Evolutionary conservation across 2,888 invertebrate genomes (phyloP), one percentile per base, ranked within the genome.

Genomic region (Thecophora atra): DNA sequence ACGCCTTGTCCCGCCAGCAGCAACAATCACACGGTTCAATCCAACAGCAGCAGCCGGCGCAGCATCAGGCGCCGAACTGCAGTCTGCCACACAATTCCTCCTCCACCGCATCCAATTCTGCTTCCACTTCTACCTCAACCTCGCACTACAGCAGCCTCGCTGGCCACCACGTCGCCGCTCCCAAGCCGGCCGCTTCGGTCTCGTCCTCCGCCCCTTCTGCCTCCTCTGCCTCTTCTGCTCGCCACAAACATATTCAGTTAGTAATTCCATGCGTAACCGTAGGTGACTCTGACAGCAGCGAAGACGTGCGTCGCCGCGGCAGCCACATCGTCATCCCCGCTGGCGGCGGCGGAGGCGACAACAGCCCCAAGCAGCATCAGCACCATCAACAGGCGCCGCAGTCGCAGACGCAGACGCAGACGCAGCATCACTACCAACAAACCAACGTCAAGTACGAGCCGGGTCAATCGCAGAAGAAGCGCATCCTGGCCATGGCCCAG

Each of bases 381-480:
- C 75, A 73, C 17, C 75, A 72, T 3, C 75, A 71, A 15, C 79
- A 80, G 64, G 73, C 76, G n/a, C 78, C 80, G 13, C 74, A 75
- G 3, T 77, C 78, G 42, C 73, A 75, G 68, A 77, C 81, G 72
- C 78, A 78, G 28, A 79, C 79, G 60, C 73, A 76, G 26, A 77
- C 80, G 52, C 78, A 72, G 37, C 69, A 54, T 13, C 64, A 42
- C 15, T 75, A 71, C 19, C 78, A 75, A 51, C 75, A 72, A 70
- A 78, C 86, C 7, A 83, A 78, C 76, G 83, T 86, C 47, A 87
- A 86, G 73, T 86, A 86, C 73, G 86, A 87, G 75, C 85, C 86
- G 2, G 91, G 91, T 13, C 93, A 94, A 84, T 94, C 94, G 69
- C 95, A 96, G 87, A 96, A 96, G 90, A 96, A 96, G 85, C 90